phyloP scores from a whole-genome alignment of 1,140 invertebrate genomes.

The Chrysopa pallens region DNA sequence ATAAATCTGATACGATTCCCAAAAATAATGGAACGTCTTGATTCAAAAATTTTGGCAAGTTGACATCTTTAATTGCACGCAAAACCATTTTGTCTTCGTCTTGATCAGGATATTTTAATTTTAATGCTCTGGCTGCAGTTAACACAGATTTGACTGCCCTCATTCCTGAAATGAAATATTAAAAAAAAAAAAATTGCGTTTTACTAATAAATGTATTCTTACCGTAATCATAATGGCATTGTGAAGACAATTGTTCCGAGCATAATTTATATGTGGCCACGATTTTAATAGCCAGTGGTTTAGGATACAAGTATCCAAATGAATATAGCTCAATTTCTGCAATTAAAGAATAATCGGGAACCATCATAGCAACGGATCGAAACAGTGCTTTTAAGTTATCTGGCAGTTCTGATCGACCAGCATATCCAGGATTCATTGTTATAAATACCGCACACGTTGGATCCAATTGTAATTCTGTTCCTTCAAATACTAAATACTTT shows the following conservation, averaged over 20 bases:
- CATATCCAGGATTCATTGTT: conserved; percentile 93
- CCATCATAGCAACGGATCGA: conserved; percentile 95
- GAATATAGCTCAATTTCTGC: conserved; percentile 89
- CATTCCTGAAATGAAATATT: conserved; percentile 36
- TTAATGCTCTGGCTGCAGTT: conserved; percentile 75
- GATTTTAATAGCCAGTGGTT: conserved; percentile 82
- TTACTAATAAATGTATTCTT: conserved; percentile 10
- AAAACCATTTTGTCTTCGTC: conserved; percentile 65
- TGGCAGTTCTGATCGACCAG: conserved; percentile 75
- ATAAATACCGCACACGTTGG: conserved; percentile 90
- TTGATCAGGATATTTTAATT: conserved; percentile 74
- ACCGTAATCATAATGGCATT: conserved; percentile 94
- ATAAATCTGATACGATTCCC: conserved; percentile 82
- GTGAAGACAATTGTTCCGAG: conserved; percentile 86
- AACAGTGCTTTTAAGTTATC: conserved; percentile 93
- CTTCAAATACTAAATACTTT: conserved; percentile 69
- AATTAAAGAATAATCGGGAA: conserved; percentile 88
- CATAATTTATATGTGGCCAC: conserved; percentile 85
- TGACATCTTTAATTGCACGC: conserved; percentile 84
- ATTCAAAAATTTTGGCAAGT: conserved; percentile 79
- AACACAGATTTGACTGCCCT: conserved; percentile 78
- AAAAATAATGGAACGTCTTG: conserved; percentile 76
- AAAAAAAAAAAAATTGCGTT: neutral
- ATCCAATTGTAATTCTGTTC: conserved; percentile 69
- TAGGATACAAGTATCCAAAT: conserved; percentile 79